phyloP scores from a whole-genome alignment of 2,797 vertebrate species.

The Diplodus sargus region DNA sequence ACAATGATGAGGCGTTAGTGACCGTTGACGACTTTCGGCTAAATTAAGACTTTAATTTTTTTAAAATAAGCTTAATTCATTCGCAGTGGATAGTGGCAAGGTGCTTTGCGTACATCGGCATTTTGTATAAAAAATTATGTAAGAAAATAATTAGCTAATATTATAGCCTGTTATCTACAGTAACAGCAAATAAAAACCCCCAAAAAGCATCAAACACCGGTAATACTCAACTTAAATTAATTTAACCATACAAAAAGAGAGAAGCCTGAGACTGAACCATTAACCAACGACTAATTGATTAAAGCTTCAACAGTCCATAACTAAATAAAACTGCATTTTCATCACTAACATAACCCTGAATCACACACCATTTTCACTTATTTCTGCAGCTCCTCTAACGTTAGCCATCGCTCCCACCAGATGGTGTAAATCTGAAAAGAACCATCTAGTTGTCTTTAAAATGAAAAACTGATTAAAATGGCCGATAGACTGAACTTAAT shows the following conservation, averaged over 20 bases:
- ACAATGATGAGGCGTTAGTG: slow-evolving; percentile 70
- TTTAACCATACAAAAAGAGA: background rate
- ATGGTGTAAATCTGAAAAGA: slow-evolving; percentile 16
- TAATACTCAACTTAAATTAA: background rate
- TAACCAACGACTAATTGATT: slow-evolving; percentile 5
- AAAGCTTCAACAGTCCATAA: slow-evolving; percentile 8
- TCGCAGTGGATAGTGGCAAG: slow-evolving; percentile 62
- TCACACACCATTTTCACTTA: background rate
- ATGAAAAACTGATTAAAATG: slow-evolving; percentile 76
- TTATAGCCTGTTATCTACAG: background rate
- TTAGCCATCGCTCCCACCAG: slow-evolving; percentile 20
- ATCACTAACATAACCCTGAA: background rate
- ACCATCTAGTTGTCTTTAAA: slow-evolving; percentile 45
- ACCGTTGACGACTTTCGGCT: slow-evolving; percentile 40
- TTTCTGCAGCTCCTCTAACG: background rate
- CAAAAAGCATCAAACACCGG: background rate
- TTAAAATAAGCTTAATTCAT: slow-evolving; percentile 10
- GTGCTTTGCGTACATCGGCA: slow-evolving; percentile 80
- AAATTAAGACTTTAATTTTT: slow-evolving; percentile 36
- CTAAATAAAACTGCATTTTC: background rate
- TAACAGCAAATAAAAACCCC: background rate
- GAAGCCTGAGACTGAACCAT: background rate
- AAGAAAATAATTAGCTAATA: too few species aligned
- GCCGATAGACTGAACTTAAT: slow-evolving; percentile 66
- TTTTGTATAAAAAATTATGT: background rate